Percentiles rank a stretch among this genome's conserved stretches.
These are phyloP conservation scores for Apodemia duryi DNA, from an alignment of 2,888 invertebrate species.

Conservation along the genomic window DNA sequence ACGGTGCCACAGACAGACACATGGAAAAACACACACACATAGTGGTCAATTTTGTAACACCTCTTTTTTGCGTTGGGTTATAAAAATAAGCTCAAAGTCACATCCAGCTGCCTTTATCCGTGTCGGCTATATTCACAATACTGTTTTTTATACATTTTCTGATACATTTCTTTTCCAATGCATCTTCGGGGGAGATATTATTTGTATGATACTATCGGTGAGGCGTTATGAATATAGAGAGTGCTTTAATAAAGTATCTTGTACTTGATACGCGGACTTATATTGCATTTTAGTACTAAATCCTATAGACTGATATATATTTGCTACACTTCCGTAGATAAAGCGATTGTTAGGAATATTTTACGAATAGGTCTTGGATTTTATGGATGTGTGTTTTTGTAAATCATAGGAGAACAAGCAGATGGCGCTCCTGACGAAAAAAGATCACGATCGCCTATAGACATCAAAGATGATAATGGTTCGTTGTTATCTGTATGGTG, in stretches of 20 bases:
- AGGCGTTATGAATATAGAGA: conserved; percentile 78
- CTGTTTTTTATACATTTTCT: conserved; percentile 74
- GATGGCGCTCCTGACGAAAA: too few relatives aligned
- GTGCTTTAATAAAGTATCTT: conserved; percentile 72
- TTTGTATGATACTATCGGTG: conserved; percentile 70
- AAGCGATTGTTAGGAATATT: neutral
- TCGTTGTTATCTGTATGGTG: too few relatives aligned
- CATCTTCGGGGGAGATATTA: conserved; percentile 76
- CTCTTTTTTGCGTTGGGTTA: too few relatives aligned
- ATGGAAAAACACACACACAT: too few relatives aligned
- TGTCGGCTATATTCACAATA: conserved; percentile 46
- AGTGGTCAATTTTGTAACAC: too few relatives aligned
- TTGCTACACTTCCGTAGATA: neutral
- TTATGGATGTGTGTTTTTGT: neutral
- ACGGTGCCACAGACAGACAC: too few relatives aligned
- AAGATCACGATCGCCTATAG: too few relatives aligned
- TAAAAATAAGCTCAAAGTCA: conserved; percentile 20
- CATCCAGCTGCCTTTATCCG: conserved; percentile 39
- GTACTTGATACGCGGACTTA: conserved; percentile 37
- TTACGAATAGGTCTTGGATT: neutral
- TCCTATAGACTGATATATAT: conserved; percentile 7
- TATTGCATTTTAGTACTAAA: conserved; percentile 33
- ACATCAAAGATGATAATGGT: too few relatives aligned
- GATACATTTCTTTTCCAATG: conserved; percentile 78
- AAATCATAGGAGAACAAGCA: neutral